Conservation (phyloP, 2,797 vertebrate species). For the Enoplosus armatus region DNA sequence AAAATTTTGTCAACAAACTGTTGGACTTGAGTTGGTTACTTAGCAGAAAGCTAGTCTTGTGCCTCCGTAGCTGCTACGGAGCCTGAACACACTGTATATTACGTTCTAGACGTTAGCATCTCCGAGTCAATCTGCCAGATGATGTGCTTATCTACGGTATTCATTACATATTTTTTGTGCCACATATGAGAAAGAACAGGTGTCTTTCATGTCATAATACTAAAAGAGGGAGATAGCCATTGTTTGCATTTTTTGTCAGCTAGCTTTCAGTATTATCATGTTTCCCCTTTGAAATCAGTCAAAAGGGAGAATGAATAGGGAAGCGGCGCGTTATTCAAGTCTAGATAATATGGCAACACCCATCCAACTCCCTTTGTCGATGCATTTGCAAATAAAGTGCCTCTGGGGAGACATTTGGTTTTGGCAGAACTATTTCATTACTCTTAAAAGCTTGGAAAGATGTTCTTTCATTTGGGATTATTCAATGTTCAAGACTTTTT, state of each 20-base stretch:
- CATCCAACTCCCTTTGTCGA: constrained; percentile 71
- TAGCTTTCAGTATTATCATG: constrained; percentile 77
- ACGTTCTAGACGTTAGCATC: constrained; percentile 15
- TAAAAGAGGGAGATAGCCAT: constrained; percentile 69
- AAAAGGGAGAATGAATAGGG: constrained; percentile 69
- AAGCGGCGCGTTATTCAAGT: constrained; percentile 69
- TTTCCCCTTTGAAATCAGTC: constrained; percentile 78
- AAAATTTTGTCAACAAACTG: background rate
- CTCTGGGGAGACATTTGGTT: constrained; percentile 45
- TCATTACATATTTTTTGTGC: constrained; percentile 68
- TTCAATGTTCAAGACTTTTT: background rate
- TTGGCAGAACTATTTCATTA: constrained; percentile 27
- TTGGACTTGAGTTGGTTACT: background rate
- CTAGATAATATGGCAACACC: constrained; percentile 75
- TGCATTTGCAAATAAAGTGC: constrained; percentile 58
- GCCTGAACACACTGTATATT: background rate
- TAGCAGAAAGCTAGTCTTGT: background rate
- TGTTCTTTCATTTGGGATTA: background rate
- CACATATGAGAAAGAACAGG: constrained; percentile 71
- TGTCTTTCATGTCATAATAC: constrained; percentile 76
- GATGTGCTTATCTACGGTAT: constrained; percentile 60
- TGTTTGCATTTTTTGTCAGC: constrained; percentile 76
- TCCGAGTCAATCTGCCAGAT: constrained; percentile 36
- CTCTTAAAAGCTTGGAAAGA: constrained; percentile 8
- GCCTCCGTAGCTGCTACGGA: background rate